Evolutionary conservation across 2,113 vertebrate species (phyloP).

Genomic region (Antechinus flavipes): DNA sequence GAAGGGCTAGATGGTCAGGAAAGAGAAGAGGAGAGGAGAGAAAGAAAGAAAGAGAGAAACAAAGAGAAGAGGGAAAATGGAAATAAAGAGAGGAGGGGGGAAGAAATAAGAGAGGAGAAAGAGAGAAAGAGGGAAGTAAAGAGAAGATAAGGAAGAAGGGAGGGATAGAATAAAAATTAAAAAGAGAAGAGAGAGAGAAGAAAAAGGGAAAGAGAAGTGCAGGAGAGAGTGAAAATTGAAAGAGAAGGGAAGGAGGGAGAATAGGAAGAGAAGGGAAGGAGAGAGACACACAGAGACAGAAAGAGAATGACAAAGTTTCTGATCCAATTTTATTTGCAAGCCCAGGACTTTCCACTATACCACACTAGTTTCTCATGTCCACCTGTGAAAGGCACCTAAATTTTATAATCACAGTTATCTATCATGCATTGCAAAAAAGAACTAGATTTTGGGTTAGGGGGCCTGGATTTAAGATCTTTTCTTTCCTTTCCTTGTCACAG

Average conservation of each 20-base stretch:
- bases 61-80: too few relatives aligned
- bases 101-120: too few relatives aligned
- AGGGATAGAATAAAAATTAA: too few relatives aligned
- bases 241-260: neutral
- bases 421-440: neutral
- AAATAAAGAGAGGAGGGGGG: too few relatives aligned
- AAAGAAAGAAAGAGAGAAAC: neutral
- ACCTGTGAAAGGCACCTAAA: neutral
- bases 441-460: neutral
- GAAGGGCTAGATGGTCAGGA: neutral
- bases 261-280: too few relatives aligned
- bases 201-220: too few relatives aligned
- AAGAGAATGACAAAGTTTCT: neutral
- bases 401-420: neutral
- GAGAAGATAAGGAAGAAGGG: too few relatives aligned
- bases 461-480: neutral
- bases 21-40: neutral
- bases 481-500: neutral
- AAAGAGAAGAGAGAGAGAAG: too few relatives aligned
- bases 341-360: neutral
- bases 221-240: neutral
- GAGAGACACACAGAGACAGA: too few relatives aligned
- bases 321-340: neutral
- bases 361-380: neutral
- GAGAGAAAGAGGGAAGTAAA: too few relatives aligned